Evolutionary conservation across 1,140 invertebrate species (phyloP).

Genomic region (Psix sp.): DNA sequence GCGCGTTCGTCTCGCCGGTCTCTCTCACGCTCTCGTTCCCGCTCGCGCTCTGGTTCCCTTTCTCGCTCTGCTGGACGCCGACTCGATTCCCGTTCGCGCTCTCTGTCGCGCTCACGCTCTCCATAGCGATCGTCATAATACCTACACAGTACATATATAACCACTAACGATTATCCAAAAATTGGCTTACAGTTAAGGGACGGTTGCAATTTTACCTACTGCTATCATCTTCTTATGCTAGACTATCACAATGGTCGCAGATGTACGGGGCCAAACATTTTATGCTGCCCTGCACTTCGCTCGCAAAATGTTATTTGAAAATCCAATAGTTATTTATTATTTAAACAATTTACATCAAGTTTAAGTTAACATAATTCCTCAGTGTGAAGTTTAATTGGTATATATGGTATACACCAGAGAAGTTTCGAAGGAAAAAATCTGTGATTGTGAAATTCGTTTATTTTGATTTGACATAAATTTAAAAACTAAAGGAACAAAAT

Average conservation of each 20-base stretch:
- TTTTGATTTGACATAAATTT: too few relatives aligned
- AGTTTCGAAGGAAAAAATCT: too few relatives aligned
- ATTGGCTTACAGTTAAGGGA: slow-evolving; percentile 10
- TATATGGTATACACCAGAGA: too few relatives aligned
- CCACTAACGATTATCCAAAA: slow-evolving; percentile 45
- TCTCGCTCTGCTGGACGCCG: slow-evolving; percentile 75
- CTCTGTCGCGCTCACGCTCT: slow-evolving; percentile 79
- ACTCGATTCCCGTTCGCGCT: slow-evolving; percentile 74
- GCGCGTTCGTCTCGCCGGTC: slow-evolving; percentile 82
- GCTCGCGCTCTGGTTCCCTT: slow-evolving; percentile 82
- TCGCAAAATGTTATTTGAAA: too few relatives aligned
- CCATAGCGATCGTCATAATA: slow-evolving; percentile 91
- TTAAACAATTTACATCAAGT: too few relatives aligned
- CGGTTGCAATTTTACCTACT: slow-evolving; percentile 1
- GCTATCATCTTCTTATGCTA: slow-evolving; percentile 3
- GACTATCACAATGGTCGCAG: background rate
- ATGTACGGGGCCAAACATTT: too few relatives aligned
- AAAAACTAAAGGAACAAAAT: too few relatives aligned
- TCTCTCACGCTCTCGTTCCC: slow-evolving; percentile 81
- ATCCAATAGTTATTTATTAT: too few relatives aligned
- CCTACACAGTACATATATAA: slow-evolving; percentile 74
- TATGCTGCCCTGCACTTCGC: too few relatives aligned
- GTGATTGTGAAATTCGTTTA: too few relatives aligned
- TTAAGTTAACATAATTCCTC: too few relatives aligned
- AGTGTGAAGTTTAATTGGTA: too few relatives aligned